A percentile compares a stretch with the other conserved stretches of the same genome.
Conservation (phyloP, 1,140 invertebrate species). For the Halotydeus destructor region DNA sequence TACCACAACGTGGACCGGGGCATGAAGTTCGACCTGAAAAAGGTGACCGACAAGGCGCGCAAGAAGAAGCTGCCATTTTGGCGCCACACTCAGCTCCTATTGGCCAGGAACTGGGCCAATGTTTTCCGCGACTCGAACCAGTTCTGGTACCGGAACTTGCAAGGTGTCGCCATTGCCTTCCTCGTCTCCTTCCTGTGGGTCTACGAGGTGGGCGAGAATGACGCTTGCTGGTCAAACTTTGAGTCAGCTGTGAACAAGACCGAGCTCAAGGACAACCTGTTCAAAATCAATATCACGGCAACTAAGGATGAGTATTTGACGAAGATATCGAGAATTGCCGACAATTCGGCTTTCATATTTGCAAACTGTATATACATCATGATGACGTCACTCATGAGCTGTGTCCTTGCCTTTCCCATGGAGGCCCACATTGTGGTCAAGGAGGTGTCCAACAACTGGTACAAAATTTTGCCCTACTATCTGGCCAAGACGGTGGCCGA, state of each 20-base stretch:
- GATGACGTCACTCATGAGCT: slow-evolving; percentile 5
- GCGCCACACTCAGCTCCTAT: neutral
- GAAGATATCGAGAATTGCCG: neutral
- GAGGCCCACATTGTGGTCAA: slow-evolving; percentile 8
- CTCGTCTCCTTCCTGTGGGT: neutral
- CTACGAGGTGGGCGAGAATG: slow-evolving; percentile 5
- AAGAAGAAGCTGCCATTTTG: slow-evolving; percentile 4
- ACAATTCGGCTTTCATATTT: slow-evolving; percentile 9
- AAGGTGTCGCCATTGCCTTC: neutral
- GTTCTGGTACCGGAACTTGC: neutral
- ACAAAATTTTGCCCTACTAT: slow-evolving; percentile 11
- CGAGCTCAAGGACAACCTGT: neutral
- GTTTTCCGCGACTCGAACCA: slow-evolving; percentile 5
- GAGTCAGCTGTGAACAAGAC: slow-evolving; percentile 1
- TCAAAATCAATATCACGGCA: slow-evolving; percentile 4
- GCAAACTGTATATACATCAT: slow-evolving; percentile 3
- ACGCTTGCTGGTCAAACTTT: no score
- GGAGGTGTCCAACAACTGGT: slow-evolving; percentile 13
- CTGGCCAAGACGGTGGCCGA: slow-evolving; percentile 11
- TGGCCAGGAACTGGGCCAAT: slow-evolving; percentile 1
- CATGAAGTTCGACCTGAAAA: slow-evolving; percentile 2
- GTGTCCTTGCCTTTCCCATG: slow-evolving; percentile 7
- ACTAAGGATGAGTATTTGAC: no score
- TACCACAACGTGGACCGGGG: neutral
- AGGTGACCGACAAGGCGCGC: neutral